A percentile compares a stretch with the other conserved stretches of the same genome.
phyloP scores from a whole-genome alignment of 2,888 invertebrate genomes.

The Synanthedon andrenaeformis region DNA sequence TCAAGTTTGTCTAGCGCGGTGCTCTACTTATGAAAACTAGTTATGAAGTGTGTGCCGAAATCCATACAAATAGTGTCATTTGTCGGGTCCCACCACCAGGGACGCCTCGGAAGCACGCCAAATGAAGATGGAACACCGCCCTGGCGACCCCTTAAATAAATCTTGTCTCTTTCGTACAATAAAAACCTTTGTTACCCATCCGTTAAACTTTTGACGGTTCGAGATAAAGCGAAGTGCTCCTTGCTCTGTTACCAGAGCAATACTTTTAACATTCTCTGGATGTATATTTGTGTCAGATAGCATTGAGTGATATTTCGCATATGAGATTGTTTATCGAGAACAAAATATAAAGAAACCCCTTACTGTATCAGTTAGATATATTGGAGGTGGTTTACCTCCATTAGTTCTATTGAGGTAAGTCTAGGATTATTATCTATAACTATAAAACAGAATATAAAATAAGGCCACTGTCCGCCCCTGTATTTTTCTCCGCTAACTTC shows the following conservation, averaged over 20 bases:
- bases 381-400: too few species aligned
- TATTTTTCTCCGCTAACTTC: too few species aligned
- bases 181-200: neutral
- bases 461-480: too few species aligned
- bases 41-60: conserved; percentile 14
- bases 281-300: too few species aligned
- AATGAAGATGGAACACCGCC: conserved; percentile 26
- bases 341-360: too few species aligned
- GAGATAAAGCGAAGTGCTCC: neutral
- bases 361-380: too few species aligned
- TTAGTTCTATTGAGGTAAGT: too few species aligned
- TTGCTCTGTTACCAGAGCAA: neutral
- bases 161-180: conserved; percentile 10
- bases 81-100: conserved; percentile 20
- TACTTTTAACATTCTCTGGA: neutral
- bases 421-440: too few species aligned
- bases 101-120: conserved; percentile 14
- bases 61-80: conserved; percentile 36
- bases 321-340: too few species aligned
- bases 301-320: too few species aligned
- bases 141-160: conserved; percentile 23
- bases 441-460: too few species aligned
- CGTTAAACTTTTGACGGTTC: neutral
- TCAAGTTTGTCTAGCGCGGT: too few species aligned
- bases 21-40: neutral